phyloP scores from a whole-genome alignment of 2,888 invertebrate genomes.

The Cephus runcator region DNA sequence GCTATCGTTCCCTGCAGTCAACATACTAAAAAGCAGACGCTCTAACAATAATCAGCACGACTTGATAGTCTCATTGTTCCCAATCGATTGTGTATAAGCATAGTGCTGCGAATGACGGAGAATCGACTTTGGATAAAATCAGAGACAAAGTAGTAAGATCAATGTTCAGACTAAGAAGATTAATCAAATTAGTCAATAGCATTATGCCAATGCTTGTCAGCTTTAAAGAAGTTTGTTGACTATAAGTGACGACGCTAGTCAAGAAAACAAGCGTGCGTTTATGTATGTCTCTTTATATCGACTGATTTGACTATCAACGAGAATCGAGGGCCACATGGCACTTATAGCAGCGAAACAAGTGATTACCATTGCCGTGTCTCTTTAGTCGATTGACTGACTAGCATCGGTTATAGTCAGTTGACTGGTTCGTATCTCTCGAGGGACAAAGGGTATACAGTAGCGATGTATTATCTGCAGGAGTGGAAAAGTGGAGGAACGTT shows the following conservation, averaged over 20 bases:
- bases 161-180: neutral
- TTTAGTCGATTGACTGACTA: neutral
- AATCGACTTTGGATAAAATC: neutral
- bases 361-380: neutral
- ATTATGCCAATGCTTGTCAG: neutral
- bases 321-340: neutral
- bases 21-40: neutral
- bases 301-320: neutral
- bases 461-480: neutral
- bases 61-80: neutral
- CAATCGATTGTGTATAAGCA: neutral
- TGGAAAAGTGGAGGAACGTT: conserved; percentile 6
- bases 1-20: neutral
- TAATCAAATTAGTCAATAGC: neutral
- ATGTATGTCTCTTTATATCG: neutral
- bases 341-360: neutral
- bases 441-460: neutral
- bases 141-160: neutral
- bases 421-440: neutral
- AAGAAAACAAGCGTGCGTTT: neutral
- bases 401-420: neutral
- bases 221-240: neutral
- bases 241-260: neutral
- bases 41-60: neutral
- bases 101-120: neutral